phyloP scores from a whole-genome alignment of 1,140 invertebrate genomes.

The Stegodyphus dumicola region DNA sequence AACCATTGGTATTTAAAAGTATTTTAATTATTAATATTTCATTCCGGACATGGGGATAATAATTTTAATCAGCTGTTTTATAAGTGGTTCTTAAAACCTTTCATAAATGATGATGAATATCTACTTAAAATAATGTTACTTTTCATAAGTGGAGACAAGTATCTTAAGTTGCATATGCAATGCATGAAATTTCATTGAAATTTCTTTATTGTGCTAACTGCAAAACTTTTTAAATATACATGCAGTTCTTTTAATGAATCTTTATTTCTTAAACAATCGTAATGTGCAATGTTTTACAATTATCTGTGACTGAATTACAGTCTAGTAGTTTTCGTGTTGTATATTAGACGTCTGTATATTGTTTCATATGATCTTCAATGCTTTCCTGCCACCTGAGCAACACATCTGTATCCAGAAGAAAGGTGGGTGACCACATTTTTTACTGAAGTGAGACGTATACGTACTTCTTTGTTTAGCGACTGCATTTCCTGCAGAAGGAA shows the following conservation, averaged over 20 bases:
- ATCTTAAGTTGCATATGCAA: no score
- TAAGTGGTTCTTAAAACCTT: no score
- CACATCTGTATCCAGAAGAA: background rate
- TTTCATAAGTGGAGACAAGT: no score
- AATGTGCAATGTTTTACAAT: constrained; percentile 11
- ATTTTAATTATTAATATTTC: no score
- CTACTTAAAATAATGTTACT: no score
- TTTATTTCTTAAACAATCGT: background rate
- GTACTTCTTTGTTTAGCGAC: background rate
- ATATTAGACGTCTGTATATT: constrained; percentile 12
- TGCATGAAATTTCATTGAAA: no score
- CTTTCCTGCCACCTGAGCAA: constrained; percentile 22
- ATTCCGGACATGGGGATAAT: no score
- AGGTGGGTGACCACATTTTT: constrained; percentile 9
- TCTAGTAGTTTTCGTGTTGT: background rate
- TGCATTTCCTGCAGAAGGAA: background rate
- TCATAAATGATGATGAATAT: no score
- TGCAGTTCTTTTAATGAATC: background rate
- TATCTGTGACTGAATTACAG: background rate
- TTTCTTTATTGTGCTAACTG: background rate
- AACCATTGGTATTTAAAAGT: no score
- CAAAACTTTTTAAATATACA: background rate
- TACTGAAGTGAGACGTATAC: constrained; percentile 1
- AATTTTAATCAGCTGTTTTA: no score
- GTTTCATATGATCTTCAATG: constrained; percentile 16